phyloP scores from a whole-genome alignment of 1,140 invertebrate species.

The Hydropsyche tenuis region DNA sequence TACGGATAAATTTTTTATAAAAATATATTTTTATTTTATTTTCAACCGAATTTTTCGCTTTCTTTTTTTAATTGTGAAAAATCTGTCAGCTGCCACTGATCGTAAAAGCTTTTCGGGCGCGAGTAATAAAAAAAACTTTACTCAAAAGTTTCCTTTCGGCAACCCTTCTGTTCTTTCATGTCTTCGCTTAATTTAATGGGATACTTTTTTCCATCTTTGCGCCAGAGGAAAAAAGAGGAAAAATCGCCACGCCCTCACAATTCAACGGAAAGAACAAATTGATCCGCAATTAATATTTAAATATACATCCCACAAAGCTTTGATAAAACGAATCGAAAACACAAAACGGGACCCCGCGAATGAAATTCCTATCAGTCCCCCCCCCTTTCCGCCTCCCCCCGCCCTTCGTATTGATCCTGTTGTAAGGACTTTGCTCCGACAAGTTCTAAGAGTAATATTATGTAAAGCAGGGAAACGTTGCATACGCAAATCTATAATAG shows the following conservation, averaged over 20 bases:
- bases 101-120: slow-evolving; percentile 21
- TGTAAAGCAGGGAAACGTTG: not conserved
- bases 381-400: too few species aligned
- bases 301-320: not conserved
- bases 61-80: slow-evolving; percentile 33
- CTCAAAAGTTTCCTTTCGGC: slow-evolving; percentile 16
- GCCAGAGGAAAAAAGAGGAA: not conserved
- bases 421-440: too few species aligned
- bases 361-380: too few species aligned
- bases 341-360: too few species aligned
- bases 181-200: slow-evolving; percentile 28
- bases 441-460: too few species aligned
- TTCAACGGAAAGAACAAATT: not conserved
- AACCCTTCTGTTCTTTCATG: slow-evolving; percentile 30
- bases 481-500: not conserved
- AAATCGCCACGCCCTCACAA: not conserved
- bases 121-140: slow-evolving; percentile 23
- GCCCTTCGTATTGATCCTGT: too few species aligned
- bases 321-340: too few species aligned
- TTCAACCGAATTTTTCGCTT: not conserved
- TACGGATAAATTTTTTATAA: too few species aligned
- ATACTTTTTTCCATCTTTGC: slow-evolving; percentile 18
- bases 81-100: slow-evolving; percentile 30
- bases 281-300: slow-evolving; percentile 13
- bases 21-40: too few species aligned